Percentiles rank a stretch among this genome's conserved stretches.
Evolutionary conservation across 2,797 vertebrate genomes (phyloP).

Genomic region (Distichodus sexfasciatus): DNA sequence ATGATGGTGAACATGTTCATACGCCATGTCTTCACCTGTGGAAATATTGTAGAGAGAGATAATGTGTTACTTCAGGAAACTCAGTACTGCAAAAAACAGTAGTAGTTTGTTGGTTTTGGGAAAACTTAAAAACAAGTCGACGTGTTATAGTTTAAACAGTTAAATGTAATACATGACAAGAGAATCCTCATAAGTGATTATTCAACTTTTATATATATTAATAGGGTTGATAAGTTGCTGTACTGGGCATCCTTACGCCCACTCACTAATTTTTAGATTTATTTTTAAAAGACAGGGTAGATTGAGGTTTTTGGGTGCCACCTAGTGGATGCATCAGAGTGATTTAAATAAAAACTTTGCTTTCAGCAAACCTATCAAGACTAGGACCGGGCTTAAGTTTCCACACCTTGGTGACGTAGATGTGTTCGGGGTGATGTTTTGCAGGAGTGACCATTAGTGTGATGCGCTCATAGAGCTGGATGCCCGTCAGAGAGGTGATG

Average conservation of each 20-base stretch:
- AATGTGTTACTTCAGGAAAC: background rate
- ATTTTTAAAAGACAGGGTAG: background rate
- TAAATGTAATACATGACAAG: too few relatives aligned
- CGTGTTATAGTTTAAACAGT: too few relatives aligned
- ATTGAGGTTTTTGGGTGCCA: constrained; percentile 41
- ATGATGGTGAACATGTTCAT: constrained; percentile 98
- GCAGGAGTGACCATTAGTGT: constrained; percentile 94
- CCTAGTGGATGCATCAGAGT: constrained; percentile 45
- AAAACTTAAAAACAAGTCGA: too few relatives aligned
- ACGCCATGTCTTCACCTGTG: constrained; percentile 94
- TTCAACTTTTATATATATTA: background rate
- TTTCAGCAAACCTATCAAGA: background rate
- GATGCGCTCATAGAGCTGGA: constrained; percentile 94
- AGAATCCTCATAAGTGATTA: background rate
- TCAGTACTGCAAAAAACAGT: background rate
- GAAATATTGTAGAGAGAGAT: background rate
- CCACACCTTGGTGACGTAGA: constrained; percentile 92
- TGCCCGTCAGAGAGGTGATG: constrained; percentile 92
- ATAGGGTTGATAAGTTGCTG: background rate
- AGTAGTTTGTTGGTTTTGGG: too few relatives aligned
- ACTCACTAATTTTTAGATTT: background rate
- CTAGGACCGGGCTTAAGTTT: too few relatives aligned
- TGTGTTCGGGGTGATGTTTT: constrained; percentile 96
- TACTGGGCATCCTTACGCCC: background rate
- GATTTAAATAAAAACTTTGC: background rate